Evolutionary conservation across 1,140 invertebrate genomes (phyloP).

Genomic region (Eurosta solidaginis): DNA sequence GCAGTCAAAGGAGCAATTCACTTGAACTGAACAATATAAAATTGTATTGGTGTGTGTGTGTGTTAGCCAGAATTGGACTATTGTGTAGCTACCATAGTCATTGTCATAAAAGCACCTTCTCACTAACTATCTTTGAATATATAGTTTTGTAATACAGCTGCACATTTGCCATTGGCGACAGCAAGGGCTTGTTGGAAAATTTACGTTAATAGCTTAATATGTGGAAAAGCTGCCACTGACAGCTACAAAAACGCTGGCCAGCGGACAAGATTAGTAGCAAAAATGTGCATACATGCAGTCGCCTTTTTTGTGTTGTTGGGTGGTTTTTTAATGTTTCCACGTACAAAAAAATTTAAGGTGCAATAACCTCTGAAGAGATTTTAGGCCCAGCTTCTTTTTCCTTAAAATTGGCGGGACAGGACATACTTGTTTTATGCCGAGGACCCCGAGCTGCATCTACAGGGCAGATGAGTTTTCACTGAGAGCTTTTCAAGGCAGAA

Average conservation of each 20-base stretch:
- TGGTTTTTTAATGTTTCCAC: too few species aligned
- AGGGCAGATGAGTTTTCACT: too few species aligned
- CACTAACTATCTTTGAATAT: too few species aligned
- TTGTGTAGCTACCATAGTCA: background rate
- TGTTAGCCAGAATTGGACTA: too few species aligned
- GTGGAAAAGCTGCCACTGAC: constrained; percentile 8
- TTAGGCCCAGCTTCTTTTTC: too few species aligned
- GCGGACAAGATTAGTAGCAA: background rate
- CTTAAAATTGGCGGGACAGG: too few species aligned
- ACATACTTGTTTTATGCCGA: too few species aligned
- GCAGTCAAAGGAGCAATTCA: background rate
- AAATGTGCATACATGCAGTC: background rate
- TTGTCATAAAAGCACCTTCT: background rate
- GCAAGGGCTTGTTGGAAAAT: background rate
- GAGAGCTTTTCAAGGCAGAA: too few species aligned
- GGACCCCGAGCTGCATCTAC: too few species aligned
- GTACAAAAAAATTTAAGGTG: too few species aligned
- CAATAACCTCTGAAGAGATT: too few species aligned
- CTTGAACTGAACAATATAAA: constrained; percentile 3
- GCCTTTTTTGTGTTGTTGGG: background rate
- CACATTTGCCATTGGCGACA: background rate
- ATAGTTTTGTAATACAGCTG: too few species aligned
- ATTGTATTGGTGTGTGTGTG: background rate
- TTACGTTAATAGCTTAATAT: constrained; percentile 26
- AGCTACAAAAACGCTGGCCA: background rate